phyloP scores from a whole-genome alignment of 1,140 invertebrate genomes.

The Parasteatoda tepidariorum region DNA sequence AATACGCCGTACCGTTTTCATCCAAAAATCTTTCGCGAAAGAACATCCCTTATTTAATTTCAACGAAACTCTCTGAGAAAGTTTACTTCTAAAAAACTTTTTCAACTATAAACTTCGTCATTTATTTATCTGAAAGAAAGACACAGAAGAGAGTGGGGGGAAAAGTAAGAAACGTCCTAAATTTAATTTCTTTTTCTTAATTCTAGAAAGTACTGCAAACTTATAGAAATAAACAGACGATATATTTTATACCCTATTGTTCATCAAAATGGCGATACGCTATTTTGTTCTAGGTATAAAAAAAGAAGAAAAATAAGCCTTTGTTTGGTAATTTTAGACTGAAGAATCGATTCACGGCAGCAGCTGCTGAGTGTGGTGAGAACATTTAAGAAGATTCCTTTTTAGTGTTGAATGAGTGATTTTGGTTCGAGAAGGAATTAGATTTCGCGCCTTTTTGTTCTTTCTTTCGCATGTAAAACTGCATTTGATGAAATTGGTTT shows the following conservation, averaged over 20 bases:
- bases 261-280: constrained; percentile 23
- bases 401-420: constrained; percentile 7
- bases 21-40: too few species aligned
- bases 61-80: too few species aligned
- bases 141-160: neutral
- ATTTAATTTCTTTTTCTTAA: neutral
- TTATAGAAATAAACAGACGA: constrained; percentile 2
- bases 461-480: constrained; percentile 26
- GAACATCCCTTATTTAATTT: too few species aligned
- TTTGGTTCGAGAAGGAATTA: neutral
- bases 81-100: too few species aligned
- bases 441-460: neutral
- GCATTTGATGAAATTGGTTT: neutral
- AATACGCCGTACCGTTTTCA: too few species aligned
- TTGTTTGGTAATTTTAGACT: constrained; percentile 41
- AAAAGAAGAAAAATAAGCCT: constrained; percentile 20
- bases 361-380: constrained; percentile 26
- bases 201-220: neutral
- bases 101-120: neutral
- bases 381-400: constrained; percentile 25
- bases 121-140: neutral
- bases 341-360: constrained; percentile 33
- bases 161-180: neutral
- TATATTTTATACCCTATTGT: constrained; percentile 42
- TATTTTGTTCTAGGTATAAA: constrained; percentile 19